phyloP scores from a whole-genome alignment of 2,797 vertebrate genomes.

The Acipenser transmontanus region DNA sequence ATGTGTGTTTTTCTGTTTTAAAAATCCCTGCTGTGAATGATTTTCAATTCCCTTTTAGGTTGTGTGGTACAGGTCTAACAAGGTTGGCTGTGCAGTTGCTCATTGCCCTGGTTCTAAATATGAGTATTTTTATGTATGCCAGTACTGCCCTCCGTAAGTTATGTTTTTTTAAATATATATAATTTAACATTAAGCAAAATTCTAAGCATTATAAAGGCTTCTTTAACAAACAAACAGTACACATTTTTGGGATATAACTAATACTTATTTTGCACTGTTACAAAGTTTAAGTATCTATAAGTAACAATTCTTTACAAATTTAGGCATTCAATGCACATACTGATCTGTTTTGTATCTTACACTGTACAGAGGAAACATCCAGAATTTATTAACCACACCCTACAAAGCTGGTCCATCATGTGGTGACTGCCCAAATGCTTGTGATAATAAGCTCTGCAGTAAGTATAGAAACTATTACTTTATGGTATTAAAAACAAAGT shows the following conservation, averaged over 20 bases:
- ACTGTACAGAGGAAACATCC: conserved; percentile 57
- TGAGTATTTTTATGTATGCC: conserved; percentile 58
- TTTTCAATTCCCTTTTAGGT: conserved; percentile 7
- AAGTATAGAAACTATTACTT: conserved; percentile 26
- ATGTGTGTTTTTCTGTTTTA: no score
- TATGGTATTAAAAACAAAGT: no score
- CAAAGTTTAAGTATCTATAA: no score
- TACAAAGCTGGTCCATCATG: conserved; percentile 56
- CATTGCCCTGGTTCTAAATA: conserved; percentile 33
- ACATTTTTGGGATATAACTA: no score
- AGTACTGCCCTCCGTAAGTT: conserved; percentile 66
- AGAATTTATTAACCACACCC: conserved; percentile 29
- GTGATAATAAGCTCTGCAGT: conserved; percentile 59
- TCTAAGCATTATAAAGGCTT: no score
- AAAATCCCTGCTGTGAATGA: no score
- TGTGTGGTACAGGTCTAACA: conserved; percentile 21
- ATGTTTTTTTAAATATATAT: background rate
- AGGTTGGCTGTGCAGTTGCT: conserved; percentile 42
- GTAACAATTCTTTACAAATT: no score
- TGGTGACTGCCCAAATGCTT: conserved; percentile 52
- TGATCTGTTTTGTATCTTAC: no score
- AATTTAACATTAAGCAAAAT: no score
- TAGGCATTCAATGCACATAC: no score
- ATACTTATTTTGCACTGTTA: no score
- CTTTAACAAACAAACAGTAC: no score